phyloP scores from a whole-genome alignment of 2,113 vertebrate species.

The Orientallactaga bullata region DNA sequence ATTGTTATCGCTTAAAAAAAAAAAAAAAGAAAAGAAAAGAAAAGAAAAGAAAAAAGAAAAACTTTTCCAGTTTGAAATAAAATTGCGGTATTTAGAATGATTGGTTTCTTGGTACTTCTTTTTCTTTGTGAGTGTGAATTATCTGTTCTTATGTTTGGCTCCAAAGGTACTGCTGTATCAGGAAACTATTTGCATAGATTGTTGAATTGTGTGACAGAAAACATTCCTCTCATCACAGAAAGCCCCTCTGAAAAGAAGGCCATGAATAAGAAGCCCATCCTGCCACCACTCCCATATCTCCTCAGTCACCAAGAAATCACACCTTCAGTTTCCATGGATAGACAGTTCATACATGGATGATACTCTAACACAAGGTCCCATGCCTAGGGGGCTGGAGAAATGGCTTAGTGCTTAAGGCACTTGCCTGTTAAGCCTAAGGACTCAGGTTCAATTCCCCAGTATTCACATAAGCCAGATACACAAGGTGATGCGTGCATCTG shows the following conservation, averaged over 20 bases:
- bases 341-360: not conserved
- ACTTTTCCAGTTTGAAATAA: not conserved
- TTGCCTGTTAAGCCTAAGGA: too few relatives aligned
- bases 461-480: too few relatives aligned
- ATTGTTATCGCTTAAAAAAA: not conserved
- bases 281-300: not conserved
- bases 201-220: not conserved
- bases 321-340: not conserved
- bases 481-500: too few relatives aligned
- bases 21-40: too few relatives aligned
- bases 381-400: too few relatives aligned
- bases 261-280: not conserved
- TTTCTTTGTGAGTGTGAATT: not conserved
- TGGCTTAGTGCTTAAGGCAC: too few relatives aligned
- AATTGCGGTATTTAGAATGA: conserved; percentile 18
- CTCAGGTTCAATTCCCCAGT: too few relatives aligned
- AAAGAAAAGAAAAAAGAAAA: too few relatives aligned
- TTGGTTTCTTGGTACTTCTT: not conserved
- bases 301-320: not conserved
- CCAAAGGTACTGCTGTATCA: not conserved
- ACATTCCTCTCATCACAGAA: not conserved
- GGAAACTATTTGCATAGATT: conserved; percentile 12
- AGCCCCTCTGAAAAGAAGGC: not conserved
- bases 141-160: conserved; percentile 1
- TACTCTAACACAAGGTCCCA: not conserved